Conservation (phyloP, 2,113 vertebrate genomes). For the Hiodon tergisus region DNA sequence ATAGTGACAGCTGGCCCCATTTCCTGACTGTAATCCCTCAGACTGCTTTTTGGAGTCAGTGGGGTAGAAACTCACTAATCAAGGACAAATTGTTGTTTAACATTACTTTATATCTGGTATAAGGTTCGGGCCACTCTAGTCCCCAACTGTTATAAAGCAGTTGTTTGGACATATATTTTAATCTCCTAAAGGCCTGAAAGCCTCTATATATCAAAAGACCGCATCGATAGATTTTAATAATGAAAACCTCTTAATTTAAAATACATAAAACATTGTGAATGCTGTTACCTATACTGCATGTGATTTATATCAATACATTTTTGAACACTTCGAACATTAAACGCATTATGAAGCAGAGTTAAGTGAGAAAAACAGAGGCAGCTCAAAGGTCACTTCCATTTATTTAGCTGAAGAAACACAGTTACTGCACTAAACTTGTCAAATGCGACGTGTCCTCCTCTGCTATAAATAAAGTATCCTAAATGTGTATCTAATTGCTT, state of each 20-base stretch:
- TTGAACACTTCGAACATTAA: neutral
- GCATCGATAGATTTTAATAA: too few relatives aligned
- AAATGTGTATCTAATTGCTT: neutral
- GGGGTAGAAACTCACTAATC: slow-evolving; percentile 36
- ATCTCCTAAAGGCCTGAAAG: too few relatives aligned
- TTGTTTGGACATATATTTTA: too few relatives aligned
- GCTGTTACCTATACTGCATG: too few relatives aligned
- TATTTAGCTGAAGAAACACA: slow-evolving; percentile 45
- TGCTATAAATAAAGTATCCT: too few relatives aligned
- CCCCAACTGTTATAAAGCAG: too few relatives aligned
- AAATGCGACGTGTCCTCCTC: neutral
- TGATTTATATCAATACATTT: neutral
- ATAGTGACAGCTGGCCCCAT: slow-evolving; percentile 35
- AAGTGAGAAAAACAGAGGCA: neutral
- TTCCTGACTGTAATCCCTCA: slow-evolving; percentile 23
- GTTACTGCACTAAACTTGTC: slow-evolving; percentile 8
- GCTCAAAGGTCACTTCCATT: slow-evolving; percentile 63
- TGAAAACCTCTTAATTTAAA: too few relatives aligned
- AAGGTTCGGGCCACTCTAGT: too few relatives aligned
- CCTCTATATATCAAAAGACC: too few relatives aligned
- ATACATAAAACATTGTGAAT: too few relatives aligned
- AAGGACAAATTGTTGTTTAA: slow-evolving; percentile 17
- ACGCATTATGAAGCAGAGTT: neutral
- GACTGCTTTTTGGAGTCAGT: slow-evolving; percentile 27
- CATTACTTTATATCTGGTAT: slow-evolving; percentile 15